A percentile compares a stretch with the other conserved stretches of the same genome.
These are phyloP conservation scores for Drosophila busckii DNA, from an alignment of 1,140 invertebrate genomes.

Conservation along the genomic window DNA sequence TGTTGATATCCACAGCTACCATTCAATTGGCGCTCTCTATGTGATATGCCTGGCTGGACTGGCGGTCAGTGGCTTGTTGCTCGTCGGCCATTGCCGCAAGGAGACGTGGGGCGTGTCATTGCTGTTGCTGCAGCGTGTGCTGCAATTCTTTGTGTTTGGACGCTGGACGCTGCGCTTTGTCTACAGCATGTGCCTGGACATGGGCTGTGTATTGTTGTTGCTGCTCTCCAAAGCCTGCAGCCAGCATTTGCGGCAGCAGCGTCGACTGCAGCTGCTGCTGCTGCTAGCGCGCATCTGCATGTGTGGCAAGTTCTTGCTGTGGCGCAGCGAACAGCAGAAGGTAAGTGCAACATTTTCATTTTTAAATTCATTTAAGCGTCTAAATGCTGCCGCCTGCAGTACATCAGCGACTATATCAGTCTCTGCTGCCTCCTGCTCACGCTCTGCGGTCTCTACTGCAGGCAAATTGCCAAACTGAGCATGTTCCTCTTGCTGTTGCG, in stretches of 20 bases:
- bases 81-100: too few species aligned
- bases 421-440: slow-evolving; percentile 2
- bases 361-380: too few species aligned
- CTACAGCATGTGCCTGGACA: slow-evolving; percentile 20
- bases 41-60: slow-evolving; percentile 3
- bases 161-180: too few species aligned
- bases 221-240: slow-evolving; percentile 15
- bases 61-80: background rate
- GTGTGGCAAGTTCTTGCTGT: slow-evolving; percentile 6
- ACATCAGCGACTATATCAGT: too few species aligned
- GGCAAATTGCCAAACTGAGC: slow-evolving; percentile 1
- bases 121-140: slow-evolving; percentile 17
- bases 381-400: too few species aligned
- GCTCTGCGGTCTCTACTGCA: slow-evolving; percentile 16
- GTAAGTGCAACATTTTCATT: slow-evolving; percentile 4
- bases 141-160: too few species aligned
- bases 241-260: background rate
- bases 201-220: slow-evolving; percentile 29
- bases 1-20: background rate
- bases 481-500: slow-evolving; percentile 6
- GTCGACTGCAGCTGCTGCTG: slow-evolving; percentile 7
- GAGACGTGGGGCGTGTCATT: slow-evolving; percentile 16
- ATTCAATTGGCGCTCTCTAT: background rate
- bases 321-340: slow-evolving; percentile 14
- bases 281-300: slow-evolving; percentile 22